phyloP scores from a whole-genome alignment of 2,888 invertebrate species.

The Spilosoma lubricipeda region DNA sequence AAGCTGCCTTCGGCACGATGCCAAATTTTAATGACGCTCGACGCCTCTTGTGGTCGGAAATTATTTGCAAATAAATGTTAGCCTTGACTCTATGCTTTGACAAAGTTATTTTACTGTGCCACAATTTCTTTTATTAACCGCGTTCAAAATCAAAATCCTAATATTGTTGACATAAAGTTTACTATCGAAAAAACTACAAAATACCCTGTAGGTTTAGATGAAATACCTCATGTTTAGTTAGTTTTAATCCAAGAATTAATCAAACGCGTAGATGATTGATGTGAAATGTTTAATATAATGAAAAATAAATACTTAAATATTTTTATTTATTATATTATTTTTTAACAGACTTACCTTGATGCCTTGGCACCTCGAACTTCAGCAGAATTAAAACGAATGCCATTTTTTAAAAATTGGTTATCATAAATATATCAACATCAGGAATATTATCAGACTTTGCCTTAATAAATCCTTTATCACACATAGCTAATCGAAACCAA shows the following conservation, averaged over 20 bases:
- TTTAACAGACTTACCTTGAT: no score
- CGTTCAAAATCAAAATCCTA: slow-evolving; percentile 18
- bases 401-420: no score
- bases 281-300: no score
- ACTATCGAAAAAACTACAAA: slow-evolving; percentile 15
- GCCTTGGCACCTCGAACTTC: no score
- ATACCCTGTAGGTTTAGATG: slow-evolving; percentile 15
- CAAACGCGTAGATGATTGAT: slow-evolving; percentile 29
- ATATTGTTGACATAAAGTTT: slow-evolving; percentile 26
- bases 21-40: slow-evolving; percentile 64
- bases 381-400: no score
- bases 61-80: slow-evolving; percentile 60
- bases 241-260: slow-evolving; percentile 40
- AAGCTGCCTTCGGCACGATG: slow-evolving; percentile 55
- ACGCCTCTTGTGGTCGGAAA: slow-evolving; percentile 51
- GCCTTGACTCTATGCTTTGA: slow-evolving; percentile 52
- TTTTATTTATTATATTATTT: no score
- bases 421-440: no score
- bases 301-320: no score
- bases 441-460: no score
- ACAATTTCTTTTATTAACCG: slow-evolving; percentile 23
- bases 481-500: no score
- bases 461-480: no score
- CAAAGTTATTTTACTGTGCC: slow-evolving; percentile 37
- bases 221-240: slow-evolving; percentile 21